phyloP scores from a whole-genome alignment of 2,888 invertebrate species.

The Archips crataeganus region DNA sequence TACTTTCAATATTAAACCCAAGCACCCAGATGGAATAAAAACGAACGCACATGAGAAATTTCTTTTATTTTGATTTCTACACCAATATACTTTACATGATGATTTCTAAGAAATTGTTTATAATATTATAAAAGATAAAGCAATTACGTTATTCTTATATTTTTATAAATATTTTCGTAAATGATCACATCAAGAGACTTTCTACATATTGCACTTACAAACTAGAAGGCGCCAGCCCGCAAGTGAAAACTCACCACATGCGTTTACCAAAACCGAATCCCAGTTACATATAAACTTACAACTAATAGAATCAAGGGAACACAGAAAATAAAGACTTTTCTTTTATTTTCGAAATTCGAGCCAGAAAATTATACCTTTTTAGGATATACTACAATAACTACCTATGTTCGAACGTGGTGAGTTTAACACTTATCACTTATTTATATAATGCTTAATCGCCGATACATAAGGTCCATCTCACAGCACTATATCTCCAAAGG shows the following conservation, averaged over 20 bases:
- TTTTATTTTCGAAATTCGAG: neutral
- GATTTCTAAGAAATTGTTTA: constrained; percentile 71
- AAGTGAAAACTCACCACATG: constrained; percentile 84
- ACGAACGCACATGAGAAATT: constrained; percentile 45
- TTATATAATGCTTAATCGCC: constrained; percentile 46
- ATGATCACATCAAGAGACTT: constrained; percentile 80
- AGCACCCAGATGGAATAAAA: constrained; percentile 4
- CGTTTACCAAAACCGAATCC: constrained; percentile 75
- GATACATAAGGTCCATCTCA: constrained; percentile 52
- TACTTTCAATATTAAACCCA: neutral
- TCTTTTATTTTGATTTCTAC: constrained; percentile 63
- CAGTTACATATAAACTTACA: constrained; percentile 48
- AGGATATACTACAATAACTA: neutral
- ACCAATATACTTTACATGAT: constrained; percentile 69
- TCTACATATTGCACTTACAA: constrained; percentile 66
- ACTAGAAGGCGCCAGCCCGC: constrained; percentile 68
- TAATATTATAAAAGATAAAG: constrained; percentile 68
- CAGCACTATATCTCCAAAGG: constrained; percentile 27
- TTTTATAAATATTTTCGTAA: constrained; percentile 74
- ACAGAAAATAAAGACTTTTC: neutral
- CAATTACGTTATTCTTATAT: constrained; percentile 62
- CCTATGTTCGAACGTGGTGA: constrained; percentile 77
- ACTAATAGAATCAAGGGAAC: constrained; percentile 41
- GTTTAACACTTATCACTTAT: constrained; percentile 67
- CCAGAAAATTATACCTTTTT: neutral